Evolutionary conservation across 1,140 invertebrate species (phyloP).

Genomic region (Aphelinus atriplicis): DNA sequence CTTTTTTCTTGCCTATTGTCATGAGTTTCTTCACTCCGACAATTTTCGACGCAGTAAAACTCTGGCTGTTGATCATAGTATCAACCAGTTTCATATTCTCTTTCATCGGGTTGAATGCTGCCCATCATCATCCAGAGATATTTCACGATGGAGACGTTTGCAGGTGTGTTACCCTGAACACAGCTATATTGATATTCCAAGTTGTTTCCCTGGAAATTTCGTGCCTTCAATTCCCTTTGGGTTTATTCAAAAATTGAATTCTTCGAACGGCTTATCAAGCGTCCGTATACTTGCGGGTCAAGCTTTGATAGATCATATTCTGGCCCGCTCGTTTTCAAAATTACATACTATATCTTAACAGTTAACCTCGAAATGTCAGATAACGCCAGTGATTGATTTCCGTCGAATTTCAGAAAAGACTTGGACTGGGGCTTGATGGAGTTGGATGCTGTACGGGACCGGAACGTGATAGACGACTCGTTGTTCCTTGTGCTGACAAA

Average conservation of each 20-base stretch:
- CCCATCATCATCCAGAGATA: conserved; percentile 84
- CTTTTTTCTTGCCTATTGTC: conserved; percentile 65
- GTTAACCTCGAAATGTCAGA: not conserved
- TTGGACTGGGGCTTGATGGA: conserved; percentile 83
- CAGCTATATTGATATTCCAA: too few relatives aligned
- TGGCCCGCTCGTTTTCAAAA: too few relatives aligned
- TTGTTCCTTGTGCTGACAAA: conserved; percentile 75
- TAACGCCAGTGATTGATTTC: not conserved
- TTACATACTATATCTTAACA: too few relatives aligned
- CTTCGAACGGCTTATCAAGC: too few relatives aligned
- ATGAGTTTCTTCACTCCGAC: conserved; percentile 63
- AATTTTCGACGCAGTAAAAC: conserved; percentile 56
- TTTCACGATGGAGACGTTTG: conserved; percentile 83
- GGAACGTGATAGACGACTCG: conserved; percentile 75
- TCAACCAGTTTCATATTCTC: conserved; percentile 73
- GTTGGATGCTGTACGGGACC: conserved; percentile 79
- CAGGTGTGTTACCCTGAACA: conserved; percentile 48
- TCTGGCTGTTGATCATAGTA: conserved; percentile 72
- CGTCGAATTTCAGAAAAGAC: conserved; percentile 60
- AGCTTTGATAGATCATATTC: too few relatives aligned
- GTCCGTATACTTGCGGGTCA: too few relatives aligned
- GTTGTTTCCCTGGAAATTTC: too few relatives aligned
- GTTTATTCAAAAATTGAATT: too few relatives aligned
- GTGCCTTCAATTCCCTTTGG: too few relatives aligned
- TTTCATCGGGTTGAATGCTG: conserved; percentile 77